Conservation (phyloP, 2,888 invertebrate species). For the Dyspetes luteomarginatus region DNA sequence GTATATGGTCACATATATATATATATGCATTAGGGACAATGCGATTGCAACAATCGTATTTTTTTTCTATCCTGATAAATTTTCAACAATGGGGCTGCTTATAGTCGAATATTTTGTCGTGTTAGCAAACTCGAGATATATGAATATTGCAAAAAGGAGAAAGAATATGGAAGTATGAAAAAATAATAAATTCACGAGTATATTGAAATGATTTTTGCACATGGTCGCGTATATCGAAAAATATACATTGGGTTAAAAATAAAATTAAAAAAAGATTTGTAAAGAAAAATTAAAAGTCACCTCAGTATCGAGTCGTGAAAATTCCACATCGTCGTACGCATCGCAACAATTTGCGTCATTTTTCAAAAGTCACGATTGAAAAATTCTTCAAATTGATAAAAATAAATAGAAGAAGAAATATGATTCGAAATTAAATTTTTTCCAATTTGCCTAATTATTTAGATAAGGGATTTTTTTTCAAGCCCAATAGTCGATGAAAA, state of each 20-base stretch:
- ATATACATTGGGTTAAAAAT: background rate
- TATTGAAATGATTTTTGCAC: background rate
- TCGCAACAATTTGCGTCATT: constrained; percentile 55
- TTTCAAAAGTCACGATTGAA: too few species aligned
- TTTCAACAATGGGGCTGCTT: background rate
- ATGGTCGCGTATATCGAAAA: background rate
- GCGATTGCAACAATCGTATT: constrained; percentile 39
- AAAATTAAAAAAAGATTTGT: constrained; percentile 26
- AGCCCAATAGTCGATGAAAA: too few species aligned
- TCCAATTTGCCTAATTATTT: too few species aligned
- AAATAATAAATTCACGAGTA: too few species aligned
- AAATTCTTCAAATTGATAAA: too few species aligned
- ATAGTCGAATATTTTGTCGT: background rate
- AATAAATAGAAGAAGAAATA: too few species aligned
- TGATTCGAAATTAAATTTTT: too few species aligned
- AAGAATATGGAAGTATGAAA: too few species aligned
- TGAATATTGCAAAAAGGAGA: too few species aligned
- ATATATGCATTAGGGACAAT: background rate
- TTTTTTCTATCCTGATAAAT: background rate
- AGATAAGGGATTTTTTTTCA: too few species aligned
- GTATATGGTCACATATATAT: background rate
- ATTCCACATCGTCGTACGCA: constrained; percentile 67
- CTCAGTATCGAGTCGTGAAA: constrained; percentile 38
- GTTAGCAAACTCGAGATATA: background rate
- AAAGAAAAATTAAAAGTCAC: constrained; percentile 50